These are phyloP conservation scores for Mesorhabditis sp. DNA, from an alignment of 2,888 invertebrate species.

Conservation along the genomic window DNA sequence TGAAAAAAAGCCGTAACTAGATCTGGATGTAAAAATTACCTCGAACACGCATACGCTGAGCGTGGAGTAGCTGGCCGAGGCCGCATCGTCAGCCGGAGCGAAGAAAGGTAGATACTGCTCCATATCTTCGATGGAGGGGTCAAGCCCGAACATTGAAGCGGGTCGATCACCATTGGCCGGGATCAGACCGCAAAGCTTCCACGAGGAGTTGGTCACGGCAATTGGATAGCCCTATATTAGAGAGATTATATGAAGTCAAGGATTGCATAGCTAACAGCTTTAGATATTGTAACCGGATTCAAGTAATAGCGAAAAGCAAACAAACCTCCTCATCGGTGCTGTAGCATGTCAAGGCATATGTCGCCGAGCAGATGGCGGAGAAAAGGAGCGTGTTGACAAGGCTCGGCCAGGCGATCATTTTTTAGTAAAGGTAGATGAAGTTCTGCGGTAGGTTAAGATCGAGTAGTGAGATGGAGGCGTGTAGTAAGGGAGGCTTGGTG, in stretches of 20 bases:
- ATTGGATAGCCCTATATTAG: neutral
- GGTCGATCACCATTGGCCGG: neutral
- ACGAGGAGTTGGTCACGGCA: neutral
- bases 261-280: neutral
- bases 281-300: neutral
- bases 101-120: neutral
- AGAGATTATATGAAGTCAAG: neutral
- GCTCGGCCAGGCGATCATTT: neutral
- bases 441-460: no score
- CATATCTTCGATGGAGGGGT: neutral
- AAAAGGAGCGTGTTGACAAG: neutral
- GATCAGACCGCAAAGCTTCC: neutral
- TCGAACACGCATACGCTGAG: conserved; percentile 1
- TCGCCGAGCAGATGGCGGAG: neutral
- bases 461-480: no score
- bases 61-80: neutral
- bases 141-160: neutral
- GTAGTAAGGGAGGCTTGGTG: no score
- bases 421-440: no score
- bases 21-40: neutral
- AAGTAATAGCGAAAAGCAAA: neutral
- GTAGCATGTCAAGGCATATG: neutral
- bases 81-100: neutral
- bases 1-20: no score
- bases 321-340: neutral